A percentile compares a stretch with the other conserved stretches of the same genome.
These are phyloP conservation scores for Lithosia quadra DNA, from an alignment of 2,888 invertebrate species.

Conservation along the genomic window DNA sequence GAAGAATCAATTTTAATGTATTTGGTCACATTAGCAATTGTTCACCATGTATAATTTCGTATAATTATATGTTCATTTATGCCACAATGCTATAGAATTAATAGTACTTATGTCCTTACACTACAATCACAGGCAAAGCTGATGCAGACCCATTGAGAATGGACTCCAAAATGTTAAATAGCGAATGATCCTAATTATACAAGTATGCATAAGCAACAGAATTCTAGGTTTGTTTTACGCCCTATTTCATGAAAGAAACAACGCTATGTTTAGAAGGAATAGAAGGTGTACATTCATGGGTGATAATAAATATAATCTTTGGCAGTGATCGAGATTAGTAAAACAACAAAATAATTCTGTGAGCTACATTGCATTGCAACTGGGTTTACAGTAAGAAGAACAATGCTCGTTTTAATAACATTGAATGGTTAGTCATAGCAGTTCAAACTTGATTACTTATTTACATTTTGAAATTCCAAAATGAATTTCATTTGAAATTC, in stretches of 20 bases:
- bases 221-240: neutral
- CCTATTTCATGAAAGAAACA: neutral
- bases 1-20: neutral
- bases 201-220: too few relatives aligned
- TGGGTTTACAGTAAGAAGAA: neutral
- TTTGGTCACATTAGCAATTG: neutral
- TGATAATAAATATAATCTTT: neutral
- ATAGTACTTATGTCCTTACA: neutral
- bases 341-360: too few relatives aligned
- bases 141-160: too few relatives aligned
- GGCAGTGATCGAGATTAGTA: neutral
- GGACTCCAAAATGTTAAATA: too few relatives aligned
- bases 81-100: neutral
- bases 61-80: too few relatives aligned
- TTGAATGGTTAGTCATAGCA: neutral
- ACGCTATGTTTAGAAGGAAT: too few relatives aligned
- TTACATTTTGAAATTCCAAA: neutral
- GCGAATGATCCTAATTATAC: too few relatives aligned
- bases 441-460: too few relatives aligned
- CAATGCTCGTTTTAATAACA: neutral
- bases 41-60: neutral
- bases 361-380: neutral
- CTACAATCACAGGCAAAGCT: neutral
- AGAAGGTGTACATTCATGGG: neutral
- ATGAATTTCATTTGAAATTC: constrained; percentile 30